Base-by-base conservation (phyloP, 2,113 vertebrate genomes). In the Centrocercus urophasianus region DNA sequence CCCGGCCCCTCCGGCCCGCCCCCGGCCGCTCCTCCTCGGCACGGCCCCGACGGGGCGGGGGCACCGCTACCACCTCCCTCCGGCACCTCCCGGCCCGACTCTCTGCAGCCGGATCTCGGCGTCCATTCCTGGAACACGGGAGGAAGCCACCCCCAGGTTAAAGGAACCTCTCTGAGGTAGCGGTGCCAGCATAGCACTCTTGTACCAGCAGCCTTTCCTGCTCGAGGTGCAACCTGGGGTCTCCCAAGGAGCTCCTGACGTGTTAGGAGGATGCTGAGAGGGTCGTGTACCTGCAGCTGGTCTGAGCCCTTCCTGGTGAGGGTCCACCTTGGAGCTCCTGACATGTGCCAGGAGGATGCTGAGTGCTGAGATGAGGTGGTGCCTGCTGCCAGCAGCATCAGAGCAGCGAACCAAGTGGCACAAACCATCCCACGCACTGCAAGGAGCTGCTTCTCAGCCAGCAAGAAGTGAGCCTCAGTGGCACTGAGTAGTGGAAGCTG, bases 1-100 rank as follows among this genome's bases (percentile, higher is more conserved):
- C 54, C 86, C 59, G 59, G n/a, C 59, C 59, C 22, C 59, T 61
- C 86, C 65, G 88, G 74, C 63, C 84, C 32, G 54, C 83, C 73
- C 59, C 30, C 42, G 1, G 10, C 22, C 48, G n/a, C 60, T 61
- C 86, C 65, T 88, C 73, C 59, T 27, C 60, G 60, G 47, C 54
- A 36, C 66, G 28, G 67, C 86, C 67, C 69, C 57, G 36, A 11
- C 78, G 63, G 70, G 78, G 72, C 88, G 73, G 43, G 75, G 79
- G 73, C 67, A 43, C 43, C 42, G 32, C 73, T 71, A 36, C 48
- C 66, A 27, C 88, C 81, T 22, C 79, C 75, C 81, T 32, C 36
- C 71, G 42, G 36, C 61, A 40, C 7, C 21, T 15, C 60, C 60
- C 34, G 60, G 34, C 34, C 13, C 60, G 60, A 34, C 4, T 64